Base-by-base conservation (phyloP, 2,113 vertebrate genomes). In the Kryptolebias marmoratus region DNA sequence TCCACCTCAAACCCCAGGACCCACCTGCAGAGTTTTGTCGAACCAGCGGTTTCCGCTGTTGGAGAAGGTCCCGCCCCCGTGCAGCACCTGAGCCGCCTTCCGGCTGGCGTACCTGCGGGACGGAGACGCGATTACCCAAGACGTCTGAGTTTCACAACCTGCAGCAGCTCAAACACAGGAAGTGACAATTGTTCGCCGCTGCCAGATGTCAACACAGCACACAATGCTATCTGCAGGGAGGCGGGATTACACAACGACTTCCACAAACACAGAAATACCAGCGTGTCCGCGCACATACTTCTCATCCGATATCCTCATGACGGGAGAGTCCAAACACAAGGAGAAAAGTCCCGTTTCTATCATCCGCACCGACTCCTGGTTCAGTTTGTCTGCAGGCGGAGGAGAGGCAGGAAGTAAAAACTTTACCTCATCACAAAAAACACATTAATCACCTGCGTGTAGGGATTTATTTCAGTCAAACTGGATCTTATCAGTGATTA, bases 11-110 rank as follows among this genome's bases (percentile, higher is more conserved):
- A 10, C 2, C 2, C 3, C 0, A 9, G 22, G 44, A 45, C 0
- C 55, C 73, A 95, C 95, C 94, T 96, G 95, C 63, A 96, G 78
- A 0, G 95, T 95, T 86, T 96, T 96, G 84, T 96, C 95, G 64
- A 96, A 96, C 95, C 95, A 96, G 57, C 95, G 95, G 83, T 96
- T 96, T 7, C 95, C 95, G 0, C 94, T 95, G 90, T 96, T 96
- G 68, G 95, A 95, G 76, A 93, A 94, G 1, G 94, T 96, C 74
- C 95, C 95, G 14, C 95, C 95, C 0, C 95, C 95, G 0, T 96
- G 95, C 9, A 96, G 89, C 68, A 96, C 88, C 87, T 96, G 95
- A 0, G 95, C 95, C 0, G 95, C 94, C 64, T 95, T 95, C 9
- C 94, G 92, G 80, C 95, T 95, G 1, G 92, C 89, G 11, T 95